phyloP scores from a whole-genome alignment of 2,797 vertebrate genomes.

The Sciaenops ocellatus region DNA sequence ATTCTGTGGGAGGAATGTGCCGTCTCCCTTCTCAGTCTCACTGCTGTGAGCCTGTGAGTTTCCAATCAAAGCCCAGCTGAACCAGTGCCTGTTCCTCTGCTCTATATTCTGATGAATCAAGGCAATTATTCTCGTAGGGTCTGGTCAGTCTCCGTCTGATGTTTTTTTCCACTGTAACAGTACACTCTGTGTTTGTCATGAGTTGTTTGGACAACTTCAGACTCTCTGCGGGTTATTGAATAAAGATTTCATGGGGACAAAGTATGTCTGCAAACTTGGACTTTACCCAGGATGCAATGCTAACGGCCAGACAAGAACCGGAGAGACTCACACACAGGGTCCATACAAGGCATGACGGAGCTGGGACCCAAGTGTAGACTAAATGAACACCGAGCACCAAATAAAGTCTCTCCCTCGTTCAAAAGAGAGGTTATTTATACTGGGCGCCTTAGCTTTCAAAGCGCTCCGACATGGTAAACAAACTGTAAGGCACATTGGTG shows the following conservation, averaged over 20 bases:
- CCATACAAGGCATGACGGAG: conserved; percentile 32
- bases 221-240: conserved; percentile 9
- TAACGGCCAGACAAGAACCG: conserved; percentile 28
- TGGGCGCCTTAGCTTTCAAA: conserved; percentile 33
- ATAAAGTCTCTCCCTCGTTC: conserved; percentile 32
- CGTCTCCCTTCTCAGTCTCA: conserved; percentile 37
- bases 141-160: conserved; percentile 50
- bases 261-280: conserved; percentile 27
- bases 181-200: conserved; percentile 35
- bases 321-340: conserved; percentile 13
- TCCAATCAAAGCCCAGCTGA: conserved; percentile 54
- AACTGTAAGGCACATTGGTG: conserved; percentile 46
- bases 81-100: conserved; percentile 25
- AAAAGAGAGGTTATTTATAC: conserved; percentile 43
- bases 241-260: conserved; percentile 23
- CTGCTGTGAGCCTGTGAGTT: conserved; percentile 44
- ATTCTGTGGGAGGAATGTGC: conserved; percentile 48
- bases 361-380: not conserved
- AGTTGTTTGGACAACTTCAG: conserved; percentile 26
- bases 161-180: conserved; percentile 32
- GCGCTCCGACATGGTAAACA: conserved; percentile 47
- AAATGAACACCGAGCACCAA: conserved; percentile 35
- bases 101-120: conserved; percentile 49
- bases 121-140: conserved; percentile 38
- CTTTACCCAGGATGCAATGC: conserved; percentile 30